These are phyloP conservation scores for Siniperca chuatsi DNA, from an alignment of 2,113 vertebrate genomes.

Conservation along the genomic window DNA sequence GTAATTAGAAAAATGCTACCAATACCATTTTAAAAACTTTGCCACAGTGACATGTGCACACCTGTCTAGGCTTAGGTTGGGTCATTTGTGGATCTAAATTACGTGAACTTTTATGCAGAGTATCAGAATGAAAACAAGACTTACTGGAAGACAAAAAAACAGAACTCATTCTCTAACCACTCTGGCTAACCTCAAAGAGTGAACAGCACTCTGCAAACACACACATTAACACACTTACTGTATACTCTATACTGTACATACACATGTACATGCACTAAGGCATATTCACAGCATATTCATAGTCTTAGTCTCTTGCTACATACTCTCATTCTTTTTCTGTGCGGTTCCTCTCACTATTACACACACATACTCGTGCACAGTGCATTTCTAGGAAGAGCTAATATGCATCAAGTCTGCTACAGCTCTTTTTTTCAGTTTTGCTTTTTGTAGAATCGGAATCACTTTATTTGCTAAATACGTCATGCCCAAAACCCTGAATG, in stretches of 20 bases:
- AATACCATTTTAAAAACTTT: background rate
- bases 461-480: background rate
- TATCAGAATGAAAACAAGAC: constrained; percentile 54
- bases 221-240: constrained; percentile 14
- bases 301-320: background rate
- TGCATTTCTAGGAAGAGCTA: constrained; percentile 21
- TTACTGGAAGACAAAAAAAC: constrained; percentile 66
- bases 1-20: background rate
- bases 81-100: constrained; percentile 19
- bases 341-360: constrained; percentile 15
- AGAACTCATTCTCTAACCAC: constrained; percentile 62
- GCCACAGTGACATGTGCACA: constrained; percentile 18
- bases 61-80: background rate
- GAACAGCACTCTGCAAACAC: constrained; percentile 26
- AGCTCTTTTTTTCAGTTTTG: constrained; percentile 23
- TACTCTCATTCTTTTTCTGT: background rate
- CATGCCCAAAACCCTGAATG: background rate
- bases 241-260: background rate
- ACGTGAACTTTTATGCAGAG: constrained; percentile 18
- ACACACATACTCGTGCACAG: background rate
- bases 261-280: background rate
- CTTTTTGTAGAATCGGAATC: constrained; percentile 10
- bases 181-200: constrained; percentile 68
- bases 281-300: constrained; percentile 18
- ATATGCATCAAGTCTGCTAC: background rate